These are phyloP conservation scores for Platypus cylindrus DNA, from an alignment of 2,888 invertebrate genomes.

Conservation along the genomic window DNA sequence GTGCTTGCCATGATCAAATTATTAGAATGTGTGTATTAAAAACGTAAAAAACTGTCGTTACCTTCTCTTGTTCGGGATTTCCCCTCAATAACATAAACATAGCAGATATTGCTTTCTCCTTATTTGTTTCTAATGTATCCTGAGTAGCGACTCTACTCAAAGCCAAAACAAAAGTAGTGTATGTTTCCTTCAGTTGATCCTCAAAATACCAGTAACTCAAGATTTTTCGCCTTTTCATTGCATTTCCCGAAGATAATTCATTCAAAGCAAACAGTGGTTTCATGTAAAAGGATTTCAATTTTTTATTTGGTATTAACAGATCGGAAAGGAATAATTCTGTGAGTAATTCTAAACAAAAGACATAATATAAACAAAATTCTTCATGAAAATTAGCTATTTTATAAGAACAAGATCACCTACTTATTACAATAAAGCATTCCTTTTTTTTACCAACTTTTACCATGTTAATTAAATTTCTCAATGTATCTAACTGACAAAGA, in stretches of 20 bases:
- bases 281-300: slow-evolving; percentile 52
- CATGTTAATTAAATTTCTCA: slow-evolving; percentile 60
- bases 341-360: slow-evolving; percentile 51
- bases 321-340: slow-evolving; percentile 66
- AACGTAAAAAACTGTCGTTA: slow-evolving; percentile 25
- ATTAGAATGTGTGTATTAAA: too few species aligned
- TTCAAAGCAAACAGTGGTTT: slow-evolving; percentile 47
- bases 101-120: slow-evolving; percentile 64
- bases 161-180: slow-evolving; percentile 52
- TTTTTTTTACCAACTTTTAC: slow-evolving; percentile 68
- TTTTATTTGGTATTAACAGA: slow-evolving; percentile 50
- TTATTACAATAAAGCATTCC: slow-evolving; percentile 54
- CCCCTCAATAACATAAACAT: slow-evolving; percentile 63
- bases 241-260: slow-evolving; percentile 49
- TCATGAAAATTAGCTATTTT: neutral
- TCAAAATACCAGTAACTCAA: slow-evolving; percentile 81
- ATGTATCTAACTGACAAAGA: slow-evolving; percentile 57
- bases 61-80: slow-evolving; percentile 78
- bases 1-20: too few species aligned
- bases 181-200: slow-evolving; percentile 66
- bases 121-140: slow-evolving; percentile 67
- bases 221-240: slow-evolving; percentile 49
- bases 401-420: slow-evolving; percentile 35
- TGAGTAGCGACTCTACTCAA: slow-evolving; percentile 61
- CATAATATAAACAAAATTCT: neutral